Evolutionary conservation across 2,888 invertebrate species (phyloP).

Genomic region (Cenopis cana): DNA sequence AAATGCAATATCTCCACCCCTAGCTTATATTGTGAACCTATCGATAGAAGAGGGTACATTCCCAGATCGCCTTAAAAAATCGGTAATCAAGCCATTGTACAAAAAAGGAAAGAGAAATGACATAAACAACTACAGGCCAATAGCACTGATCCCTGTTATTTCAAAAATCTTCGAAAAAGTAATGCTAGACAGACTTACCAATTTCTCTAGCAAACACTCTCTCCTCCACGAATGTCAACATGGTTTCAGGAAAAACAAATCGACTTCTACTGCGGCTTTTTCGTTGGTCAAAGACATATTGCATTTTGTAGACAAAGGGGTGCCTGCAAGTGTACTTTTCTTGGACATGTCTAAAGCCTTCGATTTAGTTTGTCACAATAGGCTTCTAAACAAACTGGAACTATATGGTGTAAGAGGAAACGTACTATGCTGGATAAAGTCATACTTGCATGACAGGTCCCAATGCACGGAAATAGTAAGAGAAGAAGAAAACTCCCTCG

Average conservation of each 20-base stretch:
- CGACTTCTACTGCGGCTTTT: background rate
- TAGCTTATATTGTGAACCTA: background rate
- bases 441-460: background rate
- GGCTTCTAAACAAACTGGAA: background rate
- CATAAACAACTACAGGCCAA: too few relatives aligned
- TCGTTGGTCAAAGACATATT: background rate
- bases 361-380: background rate
- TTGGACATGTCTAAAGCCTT: background rate
- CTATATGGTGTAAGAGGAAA: background rate
- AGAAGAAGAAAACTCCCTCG: too few relatives aligned
- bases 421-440: background rate
- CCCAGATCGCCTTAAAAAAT: background rate
- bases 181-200: background rate
- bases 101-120: too few relatives aligned
- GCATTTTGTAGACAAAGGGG: background rate
- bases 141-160: background rate
- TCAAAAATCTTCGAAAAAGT: background rate
- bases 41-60: background rate
- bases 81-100: too few relatives aligned
- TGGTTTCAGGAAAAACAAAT: background rate
- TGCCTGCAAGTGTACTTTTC: background rate
- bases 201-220: background rate
- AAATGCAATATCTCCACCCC: background rate
- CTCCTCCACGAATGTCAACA: background rate
- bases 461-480: background rate